Evolutionary conservation across 2,113 vertebrate genomes (phyloP).

Genomic region (Xerus inauris): DNA sequence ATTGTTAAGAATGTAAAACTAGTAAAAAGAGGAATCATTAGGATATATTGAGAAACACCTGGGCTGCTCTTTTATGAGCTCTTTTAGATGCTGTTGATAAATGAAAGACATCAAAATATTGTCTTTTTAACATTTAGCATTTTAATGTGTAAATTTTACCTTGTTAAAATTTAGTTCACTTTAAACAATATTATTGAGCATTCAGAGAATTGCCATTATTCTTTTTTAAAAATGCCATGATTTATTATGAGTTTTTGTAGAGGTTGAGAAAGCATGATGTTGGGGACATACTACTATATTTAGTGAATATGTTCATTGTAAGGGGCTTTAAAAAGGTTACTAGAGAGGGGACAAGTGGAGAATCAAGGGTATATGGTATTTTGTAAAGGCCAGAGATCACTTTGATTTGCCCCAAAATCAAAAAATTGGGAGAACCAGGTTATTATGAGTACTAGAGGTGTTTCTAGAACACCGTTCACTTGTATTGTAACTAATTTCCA

Average conservation of each 20-base stretch:
- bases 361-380: not conserved
- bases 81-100: not conserved
- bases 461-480: not conserved
- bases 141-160: no score
- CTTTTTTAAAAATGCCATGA: not conserved
- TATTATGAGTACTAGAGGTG: not conserved
- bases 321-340: not conserved
- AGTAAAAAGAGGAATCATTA: not conserved
- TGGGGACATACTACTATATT: not conserved
- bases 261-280: not conserved
- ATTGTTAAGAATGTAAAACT: not conserved
- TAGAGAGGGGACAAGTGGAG: not conserved
- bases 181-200: not conserved
- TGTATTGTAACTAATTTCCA: not conserved
- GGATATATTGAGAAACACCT: not conserved
- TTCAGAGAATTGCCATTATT: constrained; percentile 11
- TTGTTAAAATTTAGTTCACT: not conserved
- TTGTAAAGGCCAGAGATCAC: not conserved
- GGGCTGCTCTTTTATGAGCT: not conserved
- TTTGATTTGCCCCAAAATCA: not conserved
- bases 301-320: not conserved
- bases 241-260: not conserved
- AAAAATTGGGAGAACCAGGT: not conserved
- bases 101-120: not conserved
- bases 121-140: not conserved